Evolutionary conservation across 2,113 vertebrate genomes (phyloP).

Genomic region (Theropithecus gelada): DNA sequence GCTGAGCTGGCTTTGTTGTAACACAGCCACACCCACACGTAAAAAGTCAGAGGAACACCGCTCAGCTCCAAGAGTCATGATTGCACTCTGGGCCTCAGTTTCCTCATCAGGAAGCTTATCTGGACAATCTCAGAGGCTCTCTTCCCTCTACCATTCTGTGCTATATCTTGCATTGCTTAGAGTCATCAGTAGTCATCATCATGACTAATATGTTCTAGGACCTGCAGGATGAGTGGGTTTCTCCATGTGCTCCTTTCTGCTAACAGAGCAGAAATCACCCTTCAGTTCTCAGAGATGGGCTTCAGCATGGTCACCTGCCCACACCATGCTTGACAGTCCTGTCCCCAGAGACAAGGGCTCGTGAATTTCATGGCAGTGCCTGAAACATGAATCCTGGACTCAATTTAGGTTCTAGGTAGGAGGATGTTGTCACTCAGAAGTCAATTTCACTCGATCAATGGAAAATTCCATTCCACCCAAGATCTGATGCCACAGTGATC

Average conservation of each 20-base stretch:
- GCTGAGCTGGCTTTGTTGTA: background rate
- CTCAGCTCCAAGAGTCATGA: background rate
- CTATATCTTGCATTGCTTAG: background rate
- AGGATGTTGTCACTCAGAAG: slow-evolving; percentile 40
- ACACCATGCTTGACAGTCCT: background rate
- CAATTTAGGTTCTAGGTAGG: slow-evolving; percentile 26
- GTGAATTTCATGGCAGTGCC: background rate
- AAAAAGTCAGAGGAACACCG: background rate
- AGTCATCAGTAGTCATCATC: slow-evolving; percentile 31
- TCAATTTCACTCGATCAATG: background rate
- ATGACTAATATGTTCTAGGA: slow-evolving; percentile 56
- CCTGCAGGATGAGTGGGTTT: background rate
- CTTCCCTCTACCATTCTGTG: background rate
- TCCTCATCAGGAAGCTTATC: background rate
- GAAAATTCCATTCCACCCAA: slow-evolving; percentile 23
- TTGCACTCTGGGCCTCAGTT: background rate
- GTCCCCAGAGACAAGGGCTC: background rate
- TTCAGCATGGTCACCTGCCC: background rate
- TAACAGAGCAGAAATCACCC: background rate
- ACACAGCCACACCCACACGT: background rate
- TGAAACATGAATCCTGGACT: background rate
- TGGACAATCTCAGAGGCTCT: background rate
- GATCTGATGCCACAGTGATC: background rate
- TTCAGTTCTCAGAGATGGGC: background rate
- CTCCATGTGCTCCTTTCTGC: background rate